phyloP scores from a whole-genome alignment of 2,113 vertebrate species.

The Sceloporus undulatus region DNA sequence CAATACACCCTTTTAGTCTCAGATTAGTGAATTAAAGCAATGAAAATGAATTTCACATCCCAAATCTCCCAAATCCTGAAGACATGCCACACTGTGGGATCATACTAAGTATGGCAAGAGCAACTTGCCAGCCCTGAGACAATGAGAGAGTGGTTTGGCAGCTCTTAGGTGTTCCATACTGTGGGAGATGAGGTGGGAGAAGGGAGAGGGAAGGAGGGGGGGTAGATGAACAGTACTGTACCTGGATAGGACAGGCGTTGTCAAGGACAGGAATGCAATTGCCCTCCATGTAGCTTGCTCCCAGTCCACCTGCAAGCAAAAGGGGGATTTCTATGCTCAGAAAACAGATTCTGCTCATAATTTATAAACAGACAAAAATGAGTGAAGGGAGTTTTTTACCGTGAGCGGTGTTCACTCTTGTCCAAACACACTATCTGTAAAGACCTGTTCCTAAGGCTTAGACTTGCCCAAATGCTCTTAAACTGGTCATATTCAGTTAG shows the following conservation, averaged over 20 bases:
- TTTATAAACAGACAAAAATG: slow-evolving; percentile 62
- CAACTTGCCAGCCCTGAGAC: slow-evolving; percentile 69
- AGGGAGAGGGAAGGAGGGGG: background rate
- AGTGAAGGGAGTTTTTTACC: slow-evolving; percentile 69
- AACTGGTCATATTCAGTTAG: slow-evolving; percentile 9
- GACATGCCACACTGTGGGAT: slow-evolving; percentile 65
- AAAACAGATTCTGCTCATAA: slow-evolving; percentile 61
- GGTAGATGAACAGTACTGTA: slow-evolving; percentile 62
- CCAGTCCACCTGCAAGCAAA: slow-evolving; percentile 49
- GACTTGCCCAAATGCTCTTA: slow-evolving; percentile 34
- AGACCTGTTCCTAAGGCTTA: slow-evolving; percentile 29
- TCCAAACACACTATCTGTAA: background rate
- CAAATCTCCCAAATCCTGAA: slow-evolving; percentile 72
- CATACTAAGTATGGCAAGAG: slow-evolving; percentile 66
- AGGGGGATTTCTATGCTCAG: slow-evolving; percentile 66
- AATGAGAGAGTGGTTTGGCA: slow-evolving; percentile 70
- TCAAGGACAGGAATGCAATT: slow-evolving; percentile 58
- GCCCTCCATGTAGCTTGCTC: slow-evolving; percentile 66
- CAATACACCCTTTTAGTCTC: slow-evolving; percentile 69
- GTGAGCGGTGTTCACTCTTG: slow-evolving; percentile 37
- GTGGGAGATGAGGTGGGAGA: background rate
- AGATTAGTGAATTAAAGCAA: slow-evolving; percentile 77
- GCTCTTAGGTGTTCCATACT: slow-evolving; percentile 67
- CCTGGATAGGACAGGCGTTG: slow-evolving; percentile 60
- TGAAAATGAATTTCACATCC: slow-evolving; percentile 75